A percentile compares a stretch with the other conserved stretches of the same genome.
These are phyloP conservation scores for Oceanodroma tethys DNA, from an alignment of 2,113 vertebrate genomes.

Conservation along the genomic window DNA sequence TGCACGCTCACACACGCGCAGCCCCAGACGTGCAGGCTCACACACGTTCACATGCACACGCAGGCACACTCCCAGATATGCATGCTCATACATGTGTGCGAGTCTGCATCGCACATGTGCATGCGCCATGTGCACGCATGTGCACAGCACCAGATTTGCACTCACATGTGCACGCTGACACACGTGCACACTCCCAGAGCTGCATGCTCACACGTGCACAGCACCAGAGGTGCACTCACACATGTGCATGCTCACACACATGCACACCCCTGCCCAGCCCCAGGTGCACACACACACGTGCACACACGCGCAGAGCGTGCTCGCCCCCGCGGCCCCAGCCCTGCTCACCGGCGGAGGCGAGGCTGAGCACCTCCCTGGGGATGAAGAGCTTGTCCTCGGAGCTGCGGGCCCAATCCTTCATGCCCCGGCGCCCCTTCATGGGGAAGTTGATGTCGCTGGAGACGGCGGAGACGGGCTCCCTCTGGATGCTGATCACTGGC, in stretches of 20 bases:
- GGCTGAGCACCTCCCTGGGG: conserved; percentile 93
- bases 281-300: neutral
- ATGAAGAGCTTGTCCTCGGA: conserved; percentile 97
- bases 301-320: accelerated
- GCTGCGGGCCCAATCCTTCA: conserved; percentile 97
- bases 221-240: too few species aligned
- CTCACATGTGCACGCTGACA: neutral
- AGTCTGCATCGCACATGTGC: too few species aligned
- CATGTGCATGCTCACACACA: neutral
- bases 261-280: neutral
- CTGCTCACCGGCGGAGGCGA: conserved; percentile 79
- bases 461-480: conserved; percentile 92
- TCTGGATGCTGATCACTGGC: conserved; percentile 94
- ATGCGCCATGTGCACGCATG: too few species aligned
- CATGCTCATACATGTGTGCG: too few species aligned
- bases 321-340: neutral
- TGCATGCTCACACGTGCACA: too few species aligned
- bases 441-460: conserved; percentile 98
- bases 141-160: too few species aligned
- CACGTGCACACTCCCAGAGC: too few species aligned
- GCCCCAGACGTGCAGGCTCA: neutral
- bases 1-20: accelerated
- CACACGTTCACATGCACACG: accelerated
- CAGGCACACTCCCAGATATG: accelerated
- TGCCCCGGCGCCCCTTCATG: conserved; percentile 93